Base-by-base conservation (phyloP, 1,140 invertebrate genomes). In the Drosophila ananassae region DNA sequence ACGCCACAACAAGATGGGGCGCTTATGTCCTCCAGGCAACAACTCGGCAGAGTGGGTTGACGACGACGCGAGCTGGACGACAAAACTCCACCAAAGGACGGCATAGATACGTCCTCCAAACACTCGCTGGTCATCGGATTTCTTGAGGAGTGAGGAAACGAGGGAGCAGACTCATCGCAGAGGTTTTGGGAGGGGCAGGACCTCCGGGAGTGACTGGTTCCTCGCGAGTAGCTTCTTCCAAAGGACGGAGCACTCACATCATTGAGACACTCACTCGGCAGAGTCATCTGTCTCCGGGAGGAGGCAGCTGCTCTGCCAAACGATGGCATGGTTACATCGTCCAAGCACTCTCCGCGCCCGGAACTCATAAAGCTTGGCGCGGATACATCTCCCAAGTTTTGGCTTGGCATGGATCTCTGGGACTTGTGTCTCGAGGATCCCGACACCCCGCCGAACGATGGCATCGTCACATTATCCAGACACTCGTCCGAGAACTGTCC, bases 271-370 rank as follows among this genome's bases (percentile, higher is more conserved):
- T 63, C 39, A 9, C 54, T 68, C 2, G 32, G 13, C 50, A 64
- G 22, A 12, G 25, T 32, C 8, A 10, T 28, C 22, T 53, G 56
- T 21, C 13, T 28, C 7, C 56, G 32, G 6, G 62, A 48, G n/a
- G 54, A 34, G 10, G 8, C 9, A 2, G 2, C 12, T 13, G 37
- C 48, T 28, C 46, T 48, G 1, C 22, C 30, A 48, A 73, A 72
- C 0, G 67, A 37, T 1, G 64, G 62, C 62, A 64, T 64, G 8
- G 44, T 50, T 1, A 62, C 46, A 8, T 81, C 68, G 5, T 60
- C 30, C 22, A 44, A n/a, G 41, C 41, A 44, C 7, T 44, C 41
- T 6, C 25, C 25, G 7, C 25, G 25, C 25, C 25, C 25, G 6
- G 25, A 28, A 28, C 25, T 28, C 25, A 28, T 28, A 28, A 28